Base-by-base conservation (phyloP, 2,797 vertebrate genomes). In the Cichlasoma orientale region DNA sequence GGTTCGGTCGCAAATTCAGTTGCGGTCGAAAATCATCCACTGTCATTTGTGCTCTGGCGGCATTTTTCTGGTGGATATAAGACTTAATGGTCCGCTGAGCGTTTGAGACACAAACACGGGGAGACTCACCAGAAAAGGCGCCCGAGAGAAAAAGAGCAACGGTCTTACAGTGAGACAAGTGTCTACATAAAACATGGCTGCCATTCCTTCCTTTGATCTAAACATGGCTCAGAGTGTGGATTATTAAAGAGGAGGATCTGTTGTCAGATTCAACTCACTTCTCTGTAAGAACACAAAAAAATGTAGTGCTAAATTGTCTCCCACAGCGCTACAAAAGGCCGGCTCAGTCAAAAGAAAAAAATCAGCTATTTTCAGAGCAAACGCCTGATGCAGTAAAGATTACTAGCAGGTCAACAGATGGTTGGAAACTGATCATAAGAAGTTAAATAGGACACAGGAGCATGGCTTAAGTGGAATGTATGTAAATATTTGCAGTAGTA, bases 211-310 rank as follows among this genome's bases (percentile, higher is more conserved):
- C 69, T 86, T 80, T 88, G 41, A 86, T 89, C 71, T 61, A 44
- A 79, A 82, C 79, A 63, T 36, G 18, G 25, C 61, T 75, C n/a
- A n/a, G 23, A 66, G 59, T 72, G 47, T 74, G 74, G 79, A 86
- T 90, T 86, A 89, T 80, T 82, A 55, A 84, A 82, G 72, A 59
- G 57, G 63, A 55, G 57, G 58, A 74, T 83, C 75, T 82, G 33
- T 74, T 80, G 80, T 56, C 58, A 27, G 36, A 77, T 84, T 86
- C 31, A 77, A 73, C 75, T 58, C 27, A 2, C 21, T 72, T 52
- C 8, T 31, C 33, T 78, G 55, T 69, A 23, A 77, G 78, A 58
- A 56, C 53, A 70, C 16, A n/a, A 5, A 47, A 33, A 10, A 52
- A 57, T 31, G 44, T 10, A 16, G 10, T 9, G 13, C 47, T 74